These are phyloP conservation scores for Epizoanthus scotinus DNA, from an alignment of 92 coral and sea anemone species.

Conservation along the genomic window DNA sequence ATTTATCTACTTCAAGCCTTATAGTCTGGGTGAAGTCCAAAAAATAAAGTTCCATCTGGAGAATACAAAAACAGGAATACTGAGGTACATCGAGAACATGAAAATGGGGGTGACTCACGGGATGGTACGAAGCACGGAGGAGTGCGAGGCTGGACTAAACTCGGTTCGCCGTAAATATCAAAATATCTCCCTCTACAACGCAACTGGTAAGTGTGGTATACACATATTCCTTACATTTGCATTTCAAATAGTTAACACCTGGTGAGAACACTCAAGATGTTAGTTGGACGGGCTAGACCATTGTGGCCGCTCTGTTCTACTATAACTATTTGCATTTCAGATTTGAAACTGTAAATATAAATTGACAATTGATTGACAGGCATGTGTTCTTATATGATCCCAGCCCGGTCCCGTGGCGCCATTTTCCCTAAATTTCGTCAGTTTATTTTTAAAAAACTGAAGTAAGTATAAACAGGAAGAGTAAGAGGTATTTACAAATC, in stretches of 20 bases:
- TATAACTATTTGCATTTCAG: too few relatives aligned
- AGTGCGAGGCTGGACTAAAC: conserved; percentile 83
- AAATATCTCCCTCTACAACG: conserved; percentile 63
- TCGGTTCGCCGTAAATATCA: conserved; percentile 68
- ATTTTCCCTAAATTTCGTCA: too few relatives aligned
- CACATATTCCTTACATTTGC: neutral
- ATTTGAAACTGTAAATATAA: too few relatives aligned
- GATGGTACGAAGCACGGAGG: conserved; percentile 75
- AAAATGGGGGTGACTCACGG: conserved; percentile 79
- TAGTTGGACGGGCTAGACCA: too few relatives aligned
- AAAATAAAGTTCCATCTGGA: conserved; percentile 51
- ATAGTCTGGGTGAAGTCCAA: conserved; percentile 54
- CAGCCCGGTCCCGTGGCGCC: too few relatives aligned
- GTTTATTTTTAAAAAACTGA: too few relatives aligned
- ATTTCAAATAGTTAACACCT: neutral
- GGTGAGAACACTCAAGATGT: too few relatives aligned
- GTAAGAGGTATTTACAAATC: too few relatives aligned
- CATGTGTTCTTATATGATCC: too few relatives aligned
- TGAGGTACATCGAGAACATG: conserved; percentile 82
- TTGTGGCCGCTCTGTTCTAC: too few relatives aligned
- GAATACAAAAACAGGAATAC: conserved; percentile 63
- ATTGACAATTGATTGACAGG: too few relatives aligned
- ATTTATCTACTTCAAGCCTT: conserved; percentile 61
- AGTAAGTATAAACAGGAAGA: too few relatives aligned
- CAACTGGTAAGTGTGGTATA: conserved; percentile 66